These are phyloP conservation scores for Anoplopoma fimbria DNA, from an alignment of 2,113 vertebrate species.

Conservation along the genomic window DNA sequence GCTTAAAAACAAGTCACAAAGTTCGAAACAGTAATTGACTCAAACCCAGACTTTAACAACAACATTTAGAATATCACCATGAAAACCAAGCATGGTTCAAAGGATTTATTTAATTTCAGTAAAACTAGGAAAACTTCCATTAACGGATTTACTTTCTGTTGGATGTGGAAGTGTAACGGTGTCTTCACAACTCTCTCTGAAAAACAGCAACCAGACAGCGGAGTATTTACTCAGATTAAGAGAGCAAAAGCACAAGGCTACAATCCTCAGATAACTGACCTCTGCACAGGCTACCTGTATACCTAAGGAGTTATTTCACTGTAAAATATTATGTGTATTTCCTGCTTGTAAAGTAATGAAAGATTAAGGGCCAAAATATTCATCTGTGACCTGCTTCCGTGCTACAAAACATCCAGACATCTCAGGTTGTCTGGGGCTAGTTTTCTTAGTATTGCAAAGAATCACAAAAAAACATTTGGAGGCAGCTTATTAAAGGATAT, in stretches of 20 bases:
- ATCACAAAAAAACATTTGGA: neutral
- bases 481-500: neutral
- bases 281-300: neutral
- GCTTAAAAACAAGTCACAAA: neutral
- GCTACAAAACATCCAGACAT: neutral
- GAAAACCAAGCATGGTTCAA: neutral
- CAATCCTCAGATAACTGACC: neutral
- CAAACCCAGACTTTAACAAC: neutral
- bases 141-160: neutral
- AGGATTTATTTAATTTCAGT: slow-evolving; percentile 11
- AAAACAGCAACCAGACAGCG: neutral
- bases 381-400: slow-evolving; percentile 17
- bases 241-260: neutral
- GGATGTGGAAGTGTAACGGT: neutral
- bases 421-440: neutral
- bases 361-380: slow-evolving; percentile 6
- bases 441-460: neutral
- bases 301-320: neutral
- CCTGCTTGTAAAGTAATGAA: neutral
- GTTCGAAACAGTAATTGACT: neutral
- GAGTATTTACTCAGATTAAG: neutral
- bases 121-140: neutral
- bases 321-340: neutral
- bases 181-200: slow-evolving; percentile 6
- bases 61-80: neutral